These are phyloP conservation scores for Amphiduros pacificus DNA, from an alignment of 2,888 invertebrate species.

Conservation along the genomic window DNA sequence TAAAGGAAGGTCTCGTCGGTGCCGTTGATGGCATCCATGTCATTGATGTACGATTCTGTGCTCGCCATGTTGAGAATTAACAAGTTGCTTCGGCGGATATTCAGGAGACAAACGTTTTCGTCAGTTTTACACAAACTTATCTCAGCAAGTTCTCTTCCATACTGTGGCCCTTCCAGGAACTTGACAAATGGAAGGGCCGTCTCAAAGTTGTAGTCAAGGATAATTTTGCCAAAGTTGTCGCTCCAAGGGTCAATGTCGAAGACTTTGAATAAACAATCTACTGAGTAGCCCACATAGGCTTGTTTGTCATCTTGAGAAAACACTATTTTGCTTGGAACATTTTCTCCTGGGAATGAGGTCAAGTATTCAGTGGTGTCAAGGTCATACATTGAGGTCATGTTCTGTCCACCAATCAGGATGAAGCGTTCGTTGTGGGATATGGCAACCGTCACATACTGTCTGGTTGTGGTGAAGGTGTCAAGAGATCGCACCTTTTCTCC, in stretches of 20 bases:
- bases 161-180: conserved; percentile 24
- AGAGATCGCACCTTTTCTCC: conserved; percentile 24
- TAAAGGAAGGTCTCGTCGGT: conserved; percentile 25
- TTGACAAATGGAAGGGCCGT: conserved; percentile 15
- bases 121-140: conserved; percentile 26
- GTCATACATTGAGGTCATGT: conserved; percentile 27
- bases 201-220: conserved; percentile 26
- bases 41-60: conserved; percentile 19
- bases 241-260: conserved; percentile 28
- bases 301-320: conserved; percentile 33
- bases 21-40: conserved; percentile 23
- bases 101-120: conserved; percentile 22
- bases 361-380: conserved; percentile 18
- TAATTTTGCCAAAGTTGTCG: conserved; percentile 20
- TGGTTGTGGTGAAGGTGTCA: conserved; percentile 28
- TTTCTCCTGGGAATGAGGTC: conserved; percentile 25
- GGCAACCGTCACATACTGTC: conserved; percentile 28
- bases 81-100: conserved; percentile 28
- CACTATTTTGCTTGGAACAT: conserved; percentile 32
- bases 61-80: conserved; percentile 22
- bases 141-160: conserved; percentile 27
- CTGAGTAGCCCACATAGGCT: conserved; percentile 35
- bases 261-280: conserved; percentile 37
- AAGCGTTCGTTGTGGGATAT: conserved; percentile 30
- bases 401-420: conserved; percentile 31